Evolutionary conservation across 2,888 invertebrate genomes (phyloP).

Genomic region (Chalcosyrphus nemorum): DNA sequence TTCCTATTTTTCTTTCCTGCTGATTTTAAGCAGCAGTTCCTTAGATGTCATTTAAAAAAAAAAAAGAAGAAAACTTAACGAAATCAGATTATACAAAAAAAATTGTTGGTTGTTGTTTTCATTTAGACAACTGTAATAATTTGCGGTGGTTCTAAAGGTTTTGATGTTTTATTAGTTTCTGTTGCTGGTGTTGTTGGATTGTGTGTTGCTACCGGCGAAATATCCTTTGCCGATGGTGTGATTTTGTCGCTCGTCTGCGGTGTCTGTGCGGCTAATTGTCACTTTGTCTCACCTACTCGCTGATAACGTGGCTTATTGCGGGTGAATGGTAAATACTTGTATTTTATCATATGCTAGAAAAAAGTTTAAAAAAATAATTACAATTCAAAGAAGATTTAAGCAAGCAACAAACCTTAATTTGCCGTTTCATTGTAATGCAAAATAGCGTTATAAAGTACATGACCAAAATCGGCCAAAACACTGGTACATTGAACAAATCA

Average conservation of each 20-base stretch:
- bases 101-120: slow-evolving; percentile 30
- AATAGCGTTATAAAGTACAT: slow-evolving; percentile 99
- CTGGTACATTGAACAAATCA: slow-evolving; percentile 99
- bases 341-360: slow-evolving; percentile 99
- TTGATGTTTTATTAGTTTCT: slow-evolving; percentile 73
- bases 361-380: no score
- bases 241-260: slow-evolving; percentile 75
- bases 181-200: slow-evolving; percentile 66
- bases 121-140: slow-evolving; percentile 80
- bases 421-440: slow-evolving; percentile 99
- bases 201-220: slow-evolving; percentile 74
- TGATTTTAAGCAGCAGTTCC: slow-evolving; percentile 22
- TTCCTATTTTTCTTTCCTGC: neutral
- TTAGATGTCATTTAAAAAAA: neutral
- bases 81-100: slow-evolving; percentile 27
- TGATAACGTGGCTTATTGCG: slow-evolving; percentile 98
- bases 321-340: slow-evolving; percentile 99
- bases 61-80: slow-evolving; percentile 1
- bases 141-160: slow-evolving; percentile 80
- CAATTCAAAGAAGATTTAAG: no score
- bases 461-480: slow-evolving; percentile 99
- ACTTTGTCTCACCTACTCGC: slow-evolving; percentile 83
- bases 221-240: slow-evolving; percentile 75
- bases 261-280: slow-evolving; percentile 83
- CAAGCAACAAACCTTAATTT: slow-evolving; percentile 92